A percentile compares a stretch with the other conserved stretches of the same genome.
These are phyloP conservation scores for Lycocerus yunnanus DNA, from an alignment of 2,888 invertebrate species.

Conservation along the genomic window DNA sequence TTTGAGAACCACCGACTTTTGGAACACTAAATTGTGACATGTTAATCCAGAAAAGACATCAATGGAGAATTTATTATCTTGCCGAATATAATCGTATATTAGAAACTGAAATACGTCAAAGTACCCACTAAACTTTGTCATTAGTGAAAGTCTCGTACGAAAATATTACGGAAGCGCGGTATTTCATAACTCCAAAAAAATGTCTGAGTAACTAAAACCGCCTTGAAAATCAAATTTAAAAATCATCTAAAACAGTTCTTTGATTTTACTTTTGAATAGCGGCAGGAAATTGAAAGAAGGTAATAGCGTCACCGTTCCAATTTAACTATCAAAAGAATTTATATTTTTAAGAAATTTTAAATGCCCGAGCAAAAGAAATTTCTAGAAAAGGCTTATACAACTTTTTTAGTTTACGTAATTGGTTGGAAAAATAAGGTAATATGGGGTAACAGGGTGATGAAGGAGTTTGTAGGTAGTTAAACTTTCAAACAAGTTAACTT, in stretches of 20 bases:
- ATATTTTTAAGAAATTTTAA: background rate
- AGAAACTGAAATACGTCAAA: background rate
- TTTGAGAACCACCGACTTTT: background rate
- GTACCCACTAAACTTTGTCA: background rate
- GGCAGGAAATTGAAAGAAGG: background rate
- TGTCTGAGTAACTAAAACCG: background rate
- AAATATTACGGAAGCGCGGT: background rate
- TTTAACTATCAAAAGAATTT: background rate
- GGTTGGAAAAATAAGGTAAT: background rate
- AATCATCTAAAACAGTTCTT: background rate
- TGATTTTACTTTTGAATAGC: background rate
- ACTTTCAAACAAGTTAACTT: too few species aligned
- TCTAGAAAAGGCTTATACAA: background rate
- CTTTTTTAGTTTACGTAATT: background rate
- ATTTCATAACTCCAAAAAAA: background rate
- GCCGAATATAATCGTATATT: background rate
- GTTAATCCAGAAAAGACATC: background rate
- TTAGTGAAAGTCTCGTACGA: background rate
- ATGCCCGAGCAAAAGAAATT: background rate
- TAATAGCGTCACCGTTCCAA: background rate
- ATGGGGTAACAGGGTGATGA: background rate
- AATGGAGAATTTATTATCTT: background rate
- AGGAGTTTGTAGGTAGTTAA: too few species aligned
- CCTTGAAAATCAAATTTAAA: background rate
- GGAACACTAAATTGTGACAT: background rate